Conservation (phyloP, 2,888 invertebrate genomes). For the Thymelicus acteon region DNA sequence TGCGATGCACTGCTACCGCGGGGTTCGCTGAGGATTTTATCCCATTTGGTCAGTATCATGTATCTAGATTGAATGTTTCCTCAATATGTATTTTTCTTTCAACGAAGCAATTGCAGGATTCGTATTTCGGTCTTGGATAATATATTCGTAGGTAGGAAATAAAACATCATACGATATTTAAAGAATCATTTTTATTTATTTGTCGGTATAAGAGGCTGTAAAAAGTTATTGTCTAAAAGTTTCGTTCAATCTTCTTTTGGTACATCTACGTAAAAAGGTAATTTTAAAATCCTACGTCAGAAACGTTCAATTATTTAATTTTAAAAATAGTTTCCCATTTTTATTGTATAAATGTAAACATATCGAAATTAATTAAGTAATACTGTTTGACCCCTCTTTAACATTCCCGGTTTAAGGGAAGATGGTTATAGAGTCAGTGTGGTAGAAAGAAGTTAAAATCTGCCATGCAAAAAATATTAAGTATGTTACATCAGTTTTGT, state of each 20-base stretch:
- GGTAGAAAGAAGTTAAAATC: slow-evolving; percentile 40
- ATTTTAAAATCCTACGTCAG: slow-evolving; percentile 56
- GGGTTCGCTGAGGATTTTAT: no score
- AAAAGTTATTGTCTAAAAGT: slow-evolving; percentile 82
- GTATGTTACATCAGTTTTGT: no score
- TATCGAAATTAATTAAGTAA: slow-evolving; percentile 80
- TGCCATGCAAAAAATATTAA: neutral
- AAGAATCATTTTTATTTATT: slow-evolving; percentile 77
- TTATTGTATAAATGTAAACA: slow-evolving; percentile 63
- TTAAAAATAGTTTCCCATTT: slow-evolving; percentile 37
- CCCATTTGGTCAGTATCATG: no score
- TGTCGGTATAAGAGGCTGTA: slow-evolving; percentile 81
- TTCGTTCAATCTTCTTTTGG: slow-evolving; percentile 71
- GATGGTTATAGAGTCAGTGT: slow-evolving; percentile 49
- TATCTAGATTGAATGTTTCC: no score
- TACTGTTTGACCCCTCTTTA: slow-evolving; percentile 76
- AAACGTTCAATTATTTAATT: slow-evolving; percentile 49
- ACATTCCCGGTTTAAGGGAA: slow-evolving; percentile 49
- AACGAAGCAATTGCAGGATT: no score
- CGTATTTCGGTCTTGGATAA: neutral
- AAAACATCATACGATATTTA: slow-evolving; percentile 63
- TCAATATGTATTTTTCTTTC: no score
- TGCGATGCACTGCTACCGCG: no score
- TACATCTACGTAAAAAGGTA: slow-evolving; percentile 60
- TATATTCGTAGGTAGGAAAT: slow-evolving; percentile 46